Evolutionary conservation across 2,888 invertebrate species (phyloP).

Genomic region (Hanleya hanleyi): DNA sequence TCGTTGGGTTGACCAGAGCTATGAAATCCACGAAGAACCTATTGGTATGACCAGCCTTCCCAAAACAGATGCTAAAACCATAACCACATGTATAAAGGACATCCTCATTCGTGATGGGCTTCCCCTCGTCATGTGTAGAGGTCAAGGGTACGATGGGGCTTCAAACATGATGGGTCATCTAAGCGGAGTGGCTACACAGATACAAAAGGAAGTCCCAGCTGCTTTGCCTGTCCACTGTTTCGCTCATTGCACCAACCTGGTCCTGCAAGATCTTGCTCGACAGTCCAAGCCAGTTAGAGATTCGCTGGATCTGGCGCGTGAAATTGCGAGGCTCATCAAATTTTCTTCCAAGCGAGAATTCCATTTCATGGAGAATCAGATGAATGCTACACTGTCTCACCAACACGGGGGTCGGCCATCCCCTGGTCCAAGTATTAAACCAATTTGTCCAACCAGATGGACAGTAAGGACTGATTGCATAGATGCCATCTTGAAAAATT

Average conservation of each 20-base stretch:
- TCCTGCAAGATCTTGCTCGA: conserved; percentile 19
- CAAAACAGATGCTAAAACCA: not conserved
- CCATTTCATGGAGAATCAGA: conserved; percentile 23
- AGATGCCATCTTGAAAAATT: conserved; percentile 23
- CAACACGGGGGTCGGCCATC: not conserved
- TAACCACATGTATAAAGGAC: not conserved
- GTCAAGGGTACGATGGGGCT: conserved; percentile 35
- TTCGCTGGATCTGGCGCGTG: conserved; percentile 25
- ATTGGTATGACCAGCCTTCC: conserved; percentile 16
- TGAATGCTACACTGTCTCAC: no score
- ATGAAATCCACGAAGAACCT: conserved; percentile 12
- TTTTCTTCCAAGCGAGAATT: conserved; percentile 28
- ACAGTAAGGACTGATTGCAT: conserved; percentile 29
- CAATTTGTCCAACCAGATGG: conserved; percentile 36
- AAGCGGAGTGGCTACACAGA: conserved; percentile 26
- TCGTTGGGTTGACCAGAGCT: conserved; percentile 18
- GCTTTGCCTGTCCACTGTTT: conserved; percentile 31
- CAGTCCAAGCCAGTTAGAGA: conserved; percentile 26
- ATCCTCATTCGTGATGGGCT: conserved; percentile 10
- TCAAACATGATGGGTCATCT: conserved; percentile 17
- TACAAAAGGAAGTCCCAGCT: conserved; percentile 16
- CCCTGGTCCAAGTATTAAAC: no score
- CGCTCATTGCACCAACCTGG: conserved; percentile 31
- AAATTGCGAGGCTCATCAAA: conserved; percentile 30
- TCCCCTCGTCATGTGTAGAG: conserved; percentile 21